phyloP scores from a whole-genome alignment of 2,888 invertebrate genomes.

The Caenorhabditis sinica region DNA sequence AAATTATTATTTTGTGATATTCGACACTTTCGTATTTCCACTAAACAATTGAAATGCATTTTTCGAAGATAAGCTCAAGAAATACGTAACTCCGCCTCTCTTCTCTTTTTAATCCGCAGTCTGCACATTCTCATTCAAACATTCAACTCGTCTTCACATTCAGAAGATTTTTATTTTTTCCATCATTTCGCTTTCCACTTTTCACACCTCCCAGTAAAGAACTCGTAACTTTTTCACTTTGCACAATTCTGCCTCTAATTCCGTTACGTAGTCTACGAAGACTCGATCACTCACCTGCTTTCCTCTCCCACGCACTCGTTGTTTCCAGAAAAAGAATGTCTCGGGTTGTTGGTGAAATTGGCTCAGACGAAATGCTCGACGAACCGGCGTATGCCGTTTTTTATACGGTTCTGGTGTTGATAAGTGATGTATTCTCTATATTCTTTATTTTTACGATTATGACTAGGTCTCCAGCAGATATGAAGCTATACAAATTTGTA shows the following conservation, averaged over 20 bases:
- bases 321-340: conserved; percentile 45
- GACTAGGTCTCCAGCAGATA: conserved; percentile 47
- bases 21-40: neutral
- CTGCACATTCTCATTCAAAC: neutral
- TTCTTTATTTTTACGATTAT: conserved; percentile 52
- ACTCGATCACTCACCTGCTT: conserved; percentile 34
- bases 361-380: conserved; percentile 53
- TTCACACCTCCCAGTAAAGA: conserved; percentile 11
- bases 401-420: conserved; percentile 19
- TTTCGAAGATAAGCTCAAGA: neutral
- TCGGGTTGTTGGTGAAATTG: conserved; percentile 1
- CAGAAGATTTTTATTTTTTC: neutral
- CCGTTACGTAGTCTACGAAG: conserved; percentile 8
- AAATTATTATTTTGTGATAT: neutral
- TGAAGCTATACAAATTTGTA: conserved; percentile 47
- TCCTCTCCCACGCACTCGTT: conserved; percentile 18
- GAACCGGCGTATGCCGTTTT: conserved; percentile 46
- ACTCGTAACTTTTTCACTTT: neutral
- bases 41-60: neutral
- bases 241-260: conserved; percentile 6
- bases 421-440: conserved; percentile 39
- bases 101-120: conserved; percentile 4
- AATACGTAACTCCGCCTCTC: conserved; percentile 4
- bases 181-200: neutral
- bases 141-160: neutral